These are phyloP conservation scores for Omphaloscelis lunosa DNA, from an alignment of 2,888 invertebrate genomes.

Conservation along the genomic window DNA sequence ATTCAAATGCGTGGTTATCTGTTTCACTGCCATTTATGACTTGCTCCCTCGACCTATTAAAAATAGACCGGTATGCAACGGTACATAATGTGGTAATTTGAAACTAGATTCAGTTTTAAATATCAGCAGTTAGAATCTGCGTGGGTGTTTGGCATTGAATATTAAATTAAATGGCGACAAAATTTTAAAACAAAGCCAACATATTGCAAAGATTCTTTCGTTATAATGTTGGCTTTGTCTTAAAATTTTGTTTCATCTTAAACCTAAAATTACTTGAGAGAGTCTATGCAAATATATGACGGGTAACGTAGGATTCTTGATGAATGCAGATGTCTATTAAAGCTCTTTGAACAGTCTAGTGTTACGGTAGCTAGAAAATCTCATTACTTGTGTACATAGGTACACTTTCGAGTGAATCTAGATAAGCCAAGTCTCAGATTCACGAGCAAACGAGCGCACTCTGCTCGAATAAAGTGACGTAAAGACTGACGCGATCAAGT, in stretches of 20 bases:
- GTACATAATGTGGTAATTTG: conserved; percentile 8
- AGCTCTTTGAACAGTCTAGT: conserved; percentile 63
- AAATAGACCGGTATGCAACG: conserved; percentile 43
- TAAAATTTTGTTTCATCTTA: background rate
- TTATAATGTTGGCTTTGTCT: too few species aligned
- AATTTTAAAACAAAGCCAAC: conserved; percentile 7
- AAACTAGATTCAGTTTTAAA: conserved; percentile 51
- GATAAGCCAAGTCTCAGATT: conserved; percentile 74
- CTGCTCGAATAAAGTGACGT: conserved; percentile 71
- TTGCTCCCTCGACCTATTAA: conserved; percentile 40
- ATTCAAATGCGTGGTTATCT: conserved; percentile 47
- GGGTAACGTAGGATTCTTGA: conserved; percentile 51
- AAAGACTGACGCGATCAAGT: conserved; percentile 72
- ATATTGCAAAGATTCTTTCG: background rate
- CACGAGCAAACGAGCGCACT: conserved; percentile 70
- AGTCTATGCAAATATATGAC: conserved; percentile 50
- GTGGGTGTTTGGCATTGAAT: conserved; percentile 51
- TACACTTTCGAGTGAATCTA: conserved; percentile 70
- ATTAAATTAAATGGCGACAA: conserved; percentile 12
- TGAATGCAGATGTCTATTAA: conserved; percentile 65
- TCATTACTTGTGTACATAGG: conserved; percentile 73
- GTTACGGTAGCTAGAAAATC: conserved; percentile 70
- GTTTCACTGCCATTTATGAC: conserved; percentile 43
- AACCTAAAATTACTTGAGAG: conserved; percentile 29
- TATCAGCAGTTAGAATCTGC: conserved; percentile 22